phyloP scores from a whole-genome alignment of 2,797 vertebrate species.

The Fratercula arctica region DNA sequence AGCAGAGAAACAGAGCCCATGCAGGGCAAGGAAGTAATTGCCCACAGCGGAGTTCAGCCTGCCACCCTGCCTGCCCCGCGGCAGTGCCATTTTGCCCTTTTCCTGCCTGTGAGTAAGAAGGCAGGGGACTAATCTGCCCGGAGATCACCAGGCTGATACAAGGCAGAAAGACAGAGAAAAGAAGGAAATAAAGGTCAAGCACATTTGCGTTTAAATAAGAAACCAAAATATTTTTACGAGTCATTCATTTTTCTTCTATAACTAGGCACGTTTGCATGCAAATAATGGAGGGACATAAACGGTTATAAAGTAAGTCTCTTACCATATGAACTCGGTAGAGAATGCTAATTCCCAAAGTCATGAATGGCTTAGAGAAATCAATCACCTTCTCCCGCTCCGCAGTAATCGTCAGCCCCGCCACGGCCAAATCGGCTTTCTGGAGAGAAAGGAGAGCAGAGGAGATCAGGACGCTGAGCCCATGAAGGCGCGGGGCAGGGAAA shows the following conservation, averaged over 20 bases:
- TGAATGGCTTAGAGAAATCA: constrained; percentile 98
- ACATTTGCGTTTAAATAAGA: constrained; percentile 62
- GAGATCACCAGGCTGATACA: background rate
- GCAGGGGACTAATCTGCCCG: background rate
- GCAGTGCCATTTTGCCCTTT: background rate
- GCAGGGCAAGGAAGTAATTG: background rate
- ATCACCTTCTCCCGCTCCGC: constrained; percentile 98
- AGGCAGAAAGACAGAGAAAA: background rate
- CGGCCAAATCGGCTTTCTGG: constrained; percentile 97
- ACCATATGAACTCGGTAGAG: constrained; percentile 98
- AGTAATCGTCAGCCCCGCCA: constrained; percentile 96
- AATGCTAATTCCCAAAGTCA: constrained; percentile 98
- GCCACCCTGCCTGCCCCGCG: background rate
- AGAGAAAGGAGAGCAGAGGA: constrained; percentile 48
- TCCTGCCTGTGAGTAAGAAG: background rate
- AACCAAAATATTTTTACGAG: constrained; percentile 70
- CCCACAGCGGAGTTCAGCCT: background rate
- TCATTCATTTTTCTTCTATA: constrained; percentile 48
- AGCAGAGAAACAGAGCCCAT: background rate
- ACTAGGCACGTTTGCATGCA: constrained; percentile 58
- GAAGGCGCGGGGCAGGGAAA: fast-evolving
- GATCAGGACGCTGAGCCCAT: background rate
- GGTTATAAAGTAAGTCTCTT: constrained; percentile 77
- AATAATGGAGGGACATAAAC: constrained; percentile 61
- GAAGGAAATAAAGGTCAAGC: constrained; percentile 37